Conservation (phyloP, 2,797 vertebrate genomes). For the Benthosema pterotum region DNA sequence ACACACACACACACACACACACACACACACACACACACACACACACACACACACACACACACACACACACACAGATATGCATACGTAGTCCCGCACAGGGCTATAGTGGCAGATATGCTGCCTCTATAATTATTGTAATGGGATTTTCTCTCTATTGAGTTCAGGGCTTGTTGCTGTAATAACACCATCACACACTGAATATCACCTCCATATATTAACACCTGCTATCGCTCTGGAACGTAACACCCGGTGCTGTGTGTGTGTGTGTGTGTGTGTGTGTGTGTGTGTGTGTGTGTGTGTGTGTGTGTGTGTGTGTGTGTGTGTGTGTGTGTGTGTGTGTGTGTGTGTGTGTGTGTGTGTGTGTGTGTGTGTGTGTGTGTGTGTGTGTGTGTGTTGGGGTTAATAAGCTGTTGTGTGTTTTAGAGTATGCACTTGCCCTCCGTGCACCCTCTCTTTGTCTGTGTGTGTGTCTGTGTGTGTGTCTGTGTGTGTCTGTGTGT, state of each 20-base stretch:
- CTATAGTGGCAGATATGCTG: slow-evolving; percentile 43
- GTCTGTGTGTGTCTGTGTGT: slow-evolving; percentile 7
- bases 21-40: slow-evolving; percentile 32
- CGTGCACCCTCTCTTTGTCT: slow-evolving; percentile 71
- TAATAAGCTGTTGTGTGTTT: slow-evolving; percentile 75
- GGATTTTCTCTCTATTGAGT: slow-evolving; percentile 74
- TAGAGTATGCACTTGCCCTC: slow-evolving; percentile 72
- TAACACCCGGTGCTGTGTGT: slow-evolving; percentile 16
- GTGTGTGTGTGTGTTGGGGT: slow-evolving; percentile 46
- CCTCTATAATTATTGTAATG: slow-evolving; percentile 79
- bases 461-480: slow-evolving; percentile 21
- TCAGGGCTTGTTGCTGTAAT: slow-evolving; percentile 76
- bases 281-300: slow-evolving; percentile 48
- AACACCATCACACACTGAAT: slow-evolving; percentile 79
- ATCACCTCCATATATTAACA: slow-evolving; percentile 74
- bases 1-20: slow-evolving; percentile 39
- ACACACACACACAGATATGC: slow-evolving; percentile 38
- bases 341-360: slow-evolving; percentile 51
- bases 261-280: slow-evolving; percentile 14
- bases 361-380: slow-evolving; percentile 26
- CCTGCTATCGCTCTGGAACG: slow-evolving; percentile 57
- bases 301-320: slow-evolving; percentile 55
- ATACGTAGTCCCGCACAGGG: slow-evolving; percentile 39
- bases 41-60: slow-evolving; percentile 36
- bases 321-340: neutral